Evolutionary conservation across 2,797 vertebrate genomes (phyloP), one percentile per base, ranked within the genome.

Genomic region (Coregonus sp.): DNA sequence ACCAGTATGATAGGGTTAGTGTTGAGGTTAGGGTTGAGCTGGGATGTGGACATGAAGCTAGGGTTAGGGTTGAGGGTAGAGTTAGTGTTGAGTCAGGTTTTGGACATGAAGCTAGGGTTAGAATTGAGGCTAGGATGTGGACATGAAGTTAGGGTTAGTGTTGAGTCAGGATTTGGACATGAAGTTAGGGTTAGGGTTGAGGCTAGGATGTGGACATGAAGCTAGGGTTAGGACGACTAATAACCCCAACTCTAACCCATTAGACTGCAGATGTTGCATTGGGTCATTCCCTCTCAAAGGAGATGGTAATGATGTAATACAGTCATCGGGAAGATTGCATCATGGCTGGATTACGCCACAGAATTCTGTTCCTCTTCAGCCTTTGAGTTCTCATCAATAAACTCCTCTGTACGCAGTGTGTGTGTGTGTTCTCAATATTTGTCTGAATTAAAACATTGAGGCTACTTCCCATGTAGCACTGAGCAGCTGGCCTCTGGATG

Each of bases 401-500:
- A 51, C 51, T 52, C 40, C 40, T 71, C 20, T 71, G n/a, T 71
- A 37, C 37, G 5, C 1, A 25, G 16, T 35, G 9, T 9, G 33
- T 29, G 61, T 75, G 29, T 54, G 65, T 50, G 5, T 66, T 35
- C 56, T 37, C 18, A 31, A 9, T 65, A 12, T 65, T 66, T 75
- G 77, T 74, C 63, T 85, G 75, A 86, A 84, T 82, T 70, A 87
- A 85, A 85, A 75, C 75, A 76, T 77, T 84, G 16, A 78, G 56
- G 77, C 7, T 47, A 82, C 81, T 92, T 93, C 91, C 89, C 83
- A 85, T 85, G 77, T 86, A 84, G 80, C 82, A 74, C 77, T 37
- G 68, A 81, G 75, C 89, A 90, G 90, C 92, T 92, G 92, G 82
- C 85, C 81, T 79, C 78, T 77, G 72, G 70, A 11, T 51, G 51